Evolutionary conservation across 2,113 vertebrate genomes (phyloP).

Genomic region (Archilochus colubris): DNA sequence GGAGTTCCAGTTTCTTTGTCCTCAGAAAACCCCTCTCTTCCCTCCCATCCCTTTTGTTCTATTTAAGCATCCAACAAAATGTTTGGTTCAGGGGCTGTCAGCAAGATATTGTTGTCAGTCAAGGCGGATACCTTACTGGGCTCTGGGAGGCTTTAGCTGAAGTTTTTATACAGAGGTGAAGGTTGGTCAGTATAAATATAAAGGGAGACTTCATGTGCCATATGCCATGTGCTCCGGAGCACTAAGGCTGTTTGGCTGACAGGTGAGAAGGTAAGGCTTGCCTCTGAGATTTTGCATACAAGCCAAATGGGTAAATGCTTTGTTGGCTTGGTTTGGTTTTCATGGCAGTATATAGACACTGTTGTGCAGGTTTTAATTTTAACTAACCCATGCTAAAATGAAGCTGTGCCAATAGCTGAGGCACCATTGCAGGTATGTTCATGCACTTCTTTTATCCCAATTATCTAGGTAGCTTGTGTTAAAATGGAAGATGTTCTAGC

Average conservation of each 20-base stretch:
- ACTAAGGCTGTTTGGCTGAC: not conserved
- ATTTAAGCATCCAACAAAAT: not conserved
- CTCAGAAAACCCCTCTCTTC: not conserved
- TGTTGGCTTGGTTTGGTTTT: not conserved
- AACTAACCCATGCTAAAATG: not conserved
- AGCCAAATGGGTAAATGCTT: not conserved
- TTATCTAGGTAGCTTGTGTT: not conserved
- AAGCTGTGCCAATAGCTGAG: not conserved
- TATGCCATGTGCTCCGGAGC: not conserved
- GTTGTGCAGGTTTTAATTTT: not conserved
- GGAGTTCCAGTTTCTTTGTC: not conserved
- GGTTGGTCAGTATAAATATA: not conserved
- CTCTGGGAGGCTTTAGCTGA: not conserved
- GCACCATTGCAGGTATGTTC: not conserved
- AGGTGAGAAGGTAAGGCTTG: not conserved
- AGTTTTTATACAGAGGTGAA: not conserved
- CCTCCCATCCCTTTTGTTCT: not conserved
- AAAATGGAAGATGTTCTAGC: not conserved
- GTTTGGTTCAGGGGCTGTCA: not conserved
- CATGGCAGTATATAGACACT: not conserved
- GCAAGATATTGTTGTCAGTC: not conserved
- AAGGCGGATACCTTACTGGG: not conserved
- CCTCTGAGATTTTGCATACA: not conserved
- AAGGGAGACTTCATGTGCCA: not conserved
- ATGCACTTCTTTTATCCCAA: not conserved